Evolutionary conservation across 2,797 vertebrate genomes (phyloP).

Genomic region (Rhincodon typus): DNA sequence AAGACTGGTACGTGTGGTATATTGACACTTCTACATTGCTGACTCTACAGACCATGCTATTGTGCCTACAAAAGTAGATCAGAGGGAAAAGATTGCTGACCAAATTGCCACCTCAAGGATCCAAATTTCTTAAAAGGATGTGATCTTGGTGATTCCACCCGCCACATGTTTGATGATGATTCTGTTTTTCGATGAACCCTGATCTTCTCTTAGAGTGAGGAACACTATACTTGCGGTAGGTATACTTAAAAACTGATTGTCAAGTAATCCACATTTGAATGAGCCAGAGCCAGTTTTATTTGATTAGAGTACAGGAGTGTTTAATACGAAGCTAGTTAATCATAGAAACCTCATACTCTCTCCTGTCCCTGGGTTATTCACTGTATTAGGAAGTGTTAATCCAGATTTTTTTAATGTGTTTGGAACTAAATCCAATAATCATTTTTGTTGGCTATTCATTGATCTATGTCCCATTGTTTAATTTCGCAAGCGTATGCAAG

Average conservation of each 20-base stretch:
- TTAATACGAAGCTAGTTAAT: not conserved
- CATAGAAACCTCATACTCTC: not conserved
- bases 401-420: not conserved
- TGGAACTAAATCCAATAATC: no score
- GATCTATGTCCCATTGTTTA: not conserved
- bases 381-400: not conserved
- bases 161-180: not conserved
- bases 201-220: not conserved
- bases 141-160: not conserved
- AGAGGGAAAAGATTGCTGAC: not conserved
- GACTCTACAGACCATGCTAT: not conserved
- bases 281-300: not conserved
- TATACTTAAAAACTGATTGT: not conserved
- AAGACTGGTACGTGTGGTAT: not conserved
- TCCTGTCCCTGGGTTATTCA: not conserved
- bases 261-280: not conserved
- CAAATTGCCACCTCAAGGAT: not conserved
- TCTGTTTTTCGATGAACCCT: constrained; percentile 17
- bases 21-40: not conserved
- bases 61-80: no score
- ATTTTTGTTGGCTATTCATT: not conserved
- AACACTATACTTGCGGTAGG: not conserved
- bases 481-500: not conserved
- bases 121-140: not conserved
- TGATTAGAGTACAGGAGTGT: not conserved